These are phyloP conservation scores for Drosophila basisetae DNA, from an alignment of 2,888 invertebrate species.

Conservation along the genomic window DNA sequence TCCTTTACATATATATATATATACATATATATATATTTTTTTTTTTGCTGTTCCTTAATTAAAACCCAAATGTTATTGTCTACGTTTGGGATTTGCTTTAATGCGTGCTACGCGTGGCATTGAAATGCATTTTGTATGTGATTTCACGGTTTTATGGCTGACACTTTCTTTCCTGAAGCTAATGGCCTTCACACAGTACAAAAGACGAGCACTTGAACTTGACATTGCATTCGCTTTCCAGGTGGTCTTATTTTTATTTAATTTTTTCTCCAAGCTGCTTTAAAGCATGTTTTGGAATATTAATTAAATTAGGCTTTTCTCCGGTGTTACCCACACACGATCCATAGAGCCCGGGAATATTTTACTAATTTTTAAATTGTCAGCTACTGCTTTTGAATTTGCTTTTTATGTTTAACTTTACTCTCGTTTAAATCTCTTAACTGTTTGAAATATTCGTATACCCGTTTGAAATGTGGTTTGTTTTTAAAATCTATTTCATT, in stretches of 20 bases:
- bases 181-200: slow-evolving; percentile 42
- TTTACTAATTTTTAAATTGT: neutral
- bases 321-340: neutral
- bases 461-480: neutral
- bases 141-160: slow-evolving; percentile 70
- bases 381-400: neutral
- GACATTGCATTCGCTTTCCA: slow-evolving; percentile 52
- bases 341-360: neutral
- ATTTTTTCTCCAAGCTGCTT: neutral
- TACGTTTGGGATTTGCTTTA: slow-evolving; percentile 20
- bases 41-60: slow-evolving; percentile 58
- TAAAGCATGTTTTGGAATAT: neutral
- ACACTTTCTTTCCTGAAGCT: slow-evolving; percentile 43
- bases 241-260: slow-evolving; percentile 52
- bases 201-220: slow-evolving; percentile 56
- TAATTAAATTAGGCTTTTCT: neutral
- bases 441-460: neutral
- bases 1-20: neutral
- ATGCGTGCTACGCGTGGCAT: slow-evolving; percentile 44
- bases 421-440: neutral
- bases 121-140: slow-evolving; percentile 78
- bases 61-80: slow-evolving; percentile 71
- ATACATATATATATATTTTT: neutral
- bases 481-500: neutral
- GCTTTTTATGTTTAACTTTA: neutral